These are phyloP conservation scores for Dipodomys spectabilis DNA, from an alignment of 2,113 vertebrate genomes.

Conservation along the genomic window DNA sequence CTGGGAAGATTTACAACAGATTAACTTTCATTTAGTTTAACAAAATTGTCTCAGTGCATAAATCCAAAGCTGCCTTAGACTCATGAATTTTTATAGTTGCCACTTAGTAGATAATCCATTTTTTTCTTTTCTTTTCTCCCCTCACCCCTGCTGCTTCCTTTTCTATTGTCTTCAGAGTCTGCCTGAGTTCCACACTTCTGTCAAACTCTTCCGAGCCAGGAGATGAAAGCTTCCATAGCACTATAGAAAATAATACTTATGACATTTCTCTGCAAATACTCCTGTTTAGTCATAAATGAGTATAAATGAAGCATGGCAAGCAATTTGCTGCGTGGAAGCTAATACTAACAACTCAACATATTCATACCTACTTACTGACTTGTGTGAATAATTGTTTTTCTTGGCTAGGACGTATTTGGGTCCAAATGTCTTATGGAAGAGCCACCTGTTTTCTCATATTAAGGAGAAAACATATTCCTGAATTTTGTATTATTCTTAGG, in stretches of 20 bases:
- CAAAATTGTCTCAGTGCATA: constrained; percentile 74
- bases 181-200: neutral
- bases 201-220: constrained; percentile 51
- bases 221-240: constrained; percentile 50
- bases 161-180: neutral
- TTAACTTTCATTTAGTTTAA: constrained; percentile 77
- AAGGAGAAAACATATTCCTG: constrained; percentile 45
- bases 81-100: constrained; percentile 67
- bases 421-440: constrained; percentile 66
- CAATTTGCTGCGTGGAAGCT: constrained; percentile 84
- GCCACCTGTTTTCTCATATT: constrained; percentile 31
- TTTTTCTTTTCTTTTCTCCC: neutral
- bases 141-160: neutral
- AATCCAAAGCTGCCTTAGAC: constrained; percentile 24
- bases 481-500: neutral
- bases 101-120: constrained; percentile 32
- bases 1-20: constrained; percentile 61
- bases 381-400: constrained; percentile 63
- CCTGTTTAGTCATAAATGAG: constrained; percentile 82
- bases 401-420: constrained; percentile 72
- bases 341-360: constrained; percentile 84
- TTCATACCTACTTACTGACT: constrained; percentile 75
- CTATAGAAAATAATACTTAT: constrained; percentile 75
- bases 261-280: constrained; percentile 66
- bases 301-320: constrained; percentile 86